phyloP scores from a whole-genome alignment of 2,113 vertebrate species.

The Marmota flaviventris region DNA sequence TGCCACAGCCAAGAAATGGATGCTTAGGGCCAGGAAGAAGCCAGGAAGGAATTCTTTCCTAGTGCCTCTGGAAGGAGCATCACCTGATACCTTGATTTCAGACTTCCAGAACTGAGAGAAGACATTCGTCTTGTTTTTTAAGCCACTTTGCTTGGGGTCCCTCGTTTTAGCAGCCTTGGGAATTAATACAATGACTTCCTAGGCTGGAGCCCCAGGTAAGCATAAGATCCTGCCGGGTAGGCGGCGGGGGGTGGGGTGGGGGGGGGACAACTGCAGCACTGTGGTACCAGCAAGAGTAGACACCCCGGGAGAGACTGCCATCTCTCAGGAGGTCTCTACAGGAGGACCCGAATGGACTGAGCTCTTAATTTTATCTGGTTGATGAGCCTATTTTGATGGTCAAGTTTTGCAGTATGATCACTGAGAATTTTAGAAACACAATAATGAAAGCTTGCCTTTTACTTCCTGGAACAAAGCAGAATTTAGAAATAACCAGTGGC shows the following conservation, averaged over 20 bases:
- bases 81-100: not conserved
- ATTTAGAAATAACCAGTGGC: not conserved
- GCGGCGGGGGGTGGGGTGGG: too few relatives aligned
- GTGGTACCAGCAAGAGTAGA: not conserved
- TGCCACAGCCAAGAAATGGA: not conserved
- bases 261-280: accelerated
- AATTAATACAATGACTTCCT: not conserved
- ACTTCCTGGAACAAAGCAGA: not conserved
- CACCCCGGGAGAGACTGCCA: accelerated
- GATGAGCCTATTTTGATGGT: not conserved
- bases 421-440: not conserved
- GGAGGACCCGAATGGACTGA: not conserved
- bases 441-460: not conserved
- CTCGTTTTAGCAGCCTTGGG: not conserved
- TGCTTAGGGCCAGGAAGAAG: too few relatives aligned
- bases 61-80: not conserved
- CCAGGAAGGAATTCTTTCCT: not conserved
- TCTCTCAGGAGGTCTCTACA: too few relatives aligned
- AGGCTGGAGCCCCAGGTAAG: not conserved
- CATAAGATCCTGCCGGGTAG: accelerated
- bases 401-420: slow-evolving; percentile 21
- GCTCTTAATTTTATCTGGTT: not conserved
- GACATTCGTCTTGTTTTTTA: not conserved
- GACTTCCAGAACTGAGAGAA: not conserved
- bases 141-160: not conserved